A percentile compares a stretch with the other conserved stretches of the same genome.
phyloP scores from a whole-genome alignment of 2,888 invertebrate species.

The Pandemis heparana region DNA sequence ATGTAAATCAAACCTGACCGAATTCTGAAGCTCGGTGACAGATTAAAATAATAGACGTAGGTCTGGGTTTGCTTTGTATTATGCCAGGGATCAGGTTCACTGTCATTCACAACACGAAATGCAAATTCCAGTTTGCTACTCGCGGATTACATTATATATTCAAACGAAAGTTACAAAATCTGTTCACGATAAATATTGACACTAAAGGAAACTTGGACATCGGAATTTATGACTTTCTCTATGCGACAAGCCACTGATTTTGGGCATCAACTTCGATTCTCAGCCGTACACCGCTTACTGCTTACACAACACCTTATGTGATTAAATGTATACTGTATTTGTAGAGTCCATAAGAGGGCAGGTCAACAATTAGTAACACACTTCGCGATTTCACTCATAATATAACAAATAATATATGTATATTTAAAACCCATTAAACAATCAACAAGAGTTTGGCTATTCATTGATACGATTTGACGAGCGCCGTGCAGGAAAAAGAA shows the following conservation, averaged over 20 bases:
- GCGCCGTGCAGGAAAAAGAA: slow-evolving; percentile 56
- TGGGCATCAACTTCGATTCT: slow-evolving; percentile 51
- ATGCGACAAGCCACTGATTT: slow-evolving; percentile 53
- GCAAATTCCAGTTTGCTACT: slow-evolving; percentile 1
- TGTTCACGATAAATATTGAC: slow-evolving; percentile 62
- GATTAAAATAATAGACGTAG: slow-evolving; percentile 17
- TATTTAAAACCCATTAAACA: not conserved
- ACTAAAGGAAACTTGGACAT: slow-evolving; percentile 58
- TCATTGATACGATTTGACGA: slow-evolving; percentile 23
- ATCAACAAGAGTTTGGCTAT: not conserved
- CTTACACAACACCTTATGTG: slow-evolving; percentile 46
- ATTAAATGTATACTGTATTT: slow-evolving; percentile 36
- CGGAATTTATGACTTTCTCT: slow-evolving; percentile 72
- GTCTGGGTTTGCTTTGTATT: slow-evolving; percentile 19
- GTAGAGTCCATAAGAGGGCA: slow-evolving; percentile 34
- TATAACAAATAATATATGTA: slow-evolving; percentile 16
- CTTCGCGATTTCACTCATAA: slow-evolving; percentile 33
- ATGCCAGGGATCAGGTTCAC: slow-evolving; percentile 6
- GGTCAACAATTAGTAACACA: slow-evolving; percentile 46
- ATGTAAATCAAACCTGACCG: slow-evolving; percentile 50
- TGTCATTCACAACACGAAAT: slow-evolving; percentile 2
- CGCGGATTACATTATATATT: slow-evolving; percentile 41
- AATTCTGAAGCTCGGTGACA: slow-evolving; percentile 46
- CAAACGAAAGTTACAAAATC: slow-evolving; percentile 62
- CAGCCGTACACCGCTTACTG: slow-evolving; percentile 41